Percentiles rank a stretch among this genome's conserved stretches.
Conservation (phyloP, 2,113 vertebrate genomes). For the Artemisiospiza belli region DNA sequence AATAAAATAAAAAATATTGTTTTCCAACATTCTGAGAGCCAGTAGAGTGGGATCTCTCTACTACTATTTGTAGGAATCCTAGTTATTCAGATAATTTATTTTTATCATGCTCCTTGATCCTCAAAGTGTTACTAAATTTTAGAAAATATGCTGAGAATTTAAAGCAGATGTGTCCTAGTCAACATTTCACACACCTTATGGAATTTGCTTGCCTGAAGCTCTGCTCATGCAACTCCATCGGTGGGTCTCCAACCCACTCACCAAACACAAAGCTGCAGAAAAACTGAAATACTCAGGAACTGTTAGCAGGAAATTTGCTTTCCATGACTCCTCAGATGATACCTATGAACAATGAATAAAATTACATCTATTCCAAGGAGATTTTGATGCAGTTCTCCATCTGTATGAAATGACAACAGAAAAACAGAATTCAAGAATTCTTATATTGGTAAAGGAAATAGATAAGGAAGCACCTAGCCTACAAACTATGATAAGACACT, state of each 20-base stretch:
- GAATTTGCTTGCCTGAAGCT: neutral
- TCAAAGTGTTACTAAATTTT: neutral
- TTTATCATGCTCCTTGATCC: neutral
- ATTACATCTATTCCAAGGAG: neutral
- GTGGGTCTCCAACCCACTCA: neutral
- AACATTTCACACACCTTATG: neutral
- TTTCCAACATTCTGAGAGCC: neutral
- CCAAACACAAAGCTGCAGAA: neutral
- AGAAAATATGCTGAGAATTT: neutral
- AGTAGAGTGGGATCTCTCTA: neutral
- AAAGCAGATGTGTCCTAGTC: neutral
- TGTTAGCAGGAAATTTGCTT: neutral
- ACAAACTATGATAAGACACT: neutral
- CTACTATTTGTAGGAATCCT: neutral
- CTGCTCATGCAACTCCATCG: fast-evolving
- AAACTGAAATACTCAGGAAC: neutral
- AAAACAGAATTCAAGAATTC: neutral
- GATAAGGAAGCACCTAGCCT: neutral
- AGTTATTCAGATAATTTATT: neutral
- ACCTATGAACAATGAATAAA: neutral
- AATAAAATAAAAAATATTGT: neutral
- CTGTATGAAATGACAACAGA: neutral
- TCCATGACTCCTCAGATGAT: neutral
- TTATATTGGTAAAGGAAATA: neutral
- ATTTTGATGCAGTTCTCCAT: neutral